Evolutionary conservation across 2,113 vertebrate genomes (phyloP).

Genomic region (Prietella phreatophila): DNA sequence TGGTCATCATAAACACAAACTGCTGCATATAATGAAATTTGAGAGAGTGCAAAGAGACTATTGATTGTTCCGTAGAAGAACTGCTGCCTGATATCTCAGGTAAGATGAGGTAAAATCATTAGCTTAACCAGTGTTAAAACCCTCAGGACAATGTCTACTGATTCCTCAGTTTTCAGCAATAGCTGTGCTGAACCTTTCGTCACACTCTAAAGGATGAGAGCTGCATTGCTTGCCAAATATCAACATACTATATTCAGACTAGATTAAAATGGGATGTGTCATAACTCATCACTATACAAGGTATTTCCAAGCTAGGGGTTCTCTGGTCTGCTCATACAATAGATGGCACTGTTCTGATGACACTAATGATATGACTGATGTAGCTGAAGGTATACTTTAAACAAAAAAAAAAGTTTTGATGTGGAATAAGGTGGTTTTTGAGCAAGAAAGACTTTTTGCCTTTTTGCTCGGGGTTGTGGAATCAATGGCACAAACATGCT

Average conservation of each 20-base stretch:
- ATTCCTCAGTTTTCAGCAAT: neutral
- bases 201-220: neutral
- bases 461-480: neutral
- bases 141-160: neutral
- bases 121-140: neutral
- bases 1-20: conserved; percentile 14
- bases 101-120: conserved; percentile 1
- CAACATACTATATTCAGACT: neutral
- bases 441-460: neutral
- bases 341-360: neutral
- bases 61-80: neutral
- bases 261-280: neutral
- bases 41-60: neutral
- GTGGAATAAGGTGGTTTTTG: neutral
- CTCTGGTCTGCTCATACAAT: neutral
- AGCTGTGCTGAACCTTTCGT: neutral
- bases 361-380: neutral
- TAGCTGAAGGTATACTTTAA: neutral
- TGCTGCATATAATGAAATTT: neutral
- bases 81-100: neutral
- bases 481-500: neutral
- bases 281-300: neutral
- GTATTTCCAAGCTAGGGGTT: neutral
- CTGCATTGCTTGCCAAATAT: neutral
- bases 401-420: neutral